phyloP scores from a whole-genome alignment of 2,797 vertebrate species.

The Botia almorhae region DNA sequence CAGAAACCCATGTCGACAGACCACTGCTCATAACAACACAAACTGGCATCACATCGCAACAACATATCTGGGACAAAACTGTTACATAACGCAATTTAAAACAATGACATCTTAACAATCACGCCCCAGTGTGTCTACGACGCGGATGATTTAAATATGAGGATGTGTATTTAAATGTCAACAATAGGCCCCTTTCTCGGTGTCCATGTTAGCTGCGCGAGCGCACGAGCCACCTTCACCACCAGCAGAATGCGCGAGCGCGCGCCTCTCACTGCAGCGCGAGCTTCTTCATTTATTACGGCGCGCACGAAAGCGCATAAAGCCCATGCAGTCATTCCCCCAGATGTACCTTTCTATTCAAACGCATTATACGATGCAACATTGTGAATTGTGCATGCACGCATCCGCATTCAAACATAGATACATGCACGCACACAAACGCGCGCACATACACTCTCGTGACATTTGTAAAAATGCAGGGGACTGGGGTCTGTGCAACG shows the following conservation, averaged over 20 bases:
- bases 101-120: neutral
- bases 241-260: slow-evolving; percentile 95
- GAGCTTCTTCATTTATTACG: slow-evolving; percentile 76
- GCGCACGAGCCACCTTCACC: slow-evolving; percentile 76
- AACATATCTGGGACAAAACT: slow-evolving; percentile 30
- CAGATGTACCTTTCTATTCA: neutral
- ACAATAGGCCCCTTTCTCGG: slow-evolving; percentile 47
- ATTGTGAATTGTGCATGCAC: neutral
- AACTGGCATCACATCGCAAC: slow-evolving; percentile 3
- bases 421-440: neutral
- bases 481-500: slow-evolving; percentile 3
- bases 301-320: slow-evolving; percentile 71
- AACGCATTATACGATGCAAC: neutral
- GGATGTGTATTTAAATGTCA: slow-evolving; percentile 41
- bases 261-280: slow-evolving; percentile 81
- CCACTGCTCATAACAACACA: neutral
- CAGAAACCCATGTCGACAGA: neutral
- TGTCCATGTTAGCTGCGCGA: slow-evolving; percentile 55
- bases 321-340: slow-evolving; percentile 34
- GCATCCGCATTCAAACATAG: neutral
- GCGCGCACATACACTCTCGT: slow-evolving; percentile 11
- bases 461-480: slow-evolving; percentile 25
- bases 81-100: slow-evolving; percentile 42
- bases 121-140: neutral
- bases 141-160: neutral